Conservation (phyloP, 1,140 invertebrate genomes). For the Aphaenogaster rudis region DNA sequence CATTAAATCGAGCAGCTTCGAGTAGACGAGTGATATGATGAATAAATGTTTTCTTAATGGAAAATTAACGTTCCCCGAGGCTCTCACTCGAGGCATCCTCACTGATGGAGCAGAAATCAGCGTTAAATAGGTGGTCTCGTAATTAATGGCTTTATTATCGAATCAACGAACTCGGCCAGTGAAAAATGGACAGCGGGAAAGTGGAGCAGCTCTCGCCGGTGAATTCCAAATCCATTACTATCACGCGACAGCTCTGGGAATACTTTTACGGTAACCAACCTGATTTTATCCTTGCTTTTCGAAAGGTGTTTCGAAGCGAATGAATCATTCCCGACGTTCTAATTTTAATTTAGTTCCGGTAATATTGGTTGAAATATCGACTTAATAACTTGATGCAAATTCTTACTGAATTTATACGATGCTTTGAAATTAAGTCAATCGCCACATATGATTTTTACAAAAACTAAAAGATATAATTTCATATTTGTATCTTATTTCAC, state of each 20-base stretch:
- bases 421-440: not conserved
- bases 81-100: conserved; percentile 43
- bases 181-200: conserved; percentile 74
- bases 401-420: not conserved
- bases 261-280: conserved; percentile 56
- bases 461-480: not conserved
- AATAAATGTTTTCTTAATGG: conserved; percentile 75
- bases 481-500: not conserved
- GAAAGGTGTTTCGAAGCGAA: conserved; percentile 49
- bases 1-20: not conserved
- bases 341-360: conserved; percentile 56
- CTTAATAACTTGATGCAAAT: conserved; percentile 9
- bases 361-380: conserved; percentile 29
- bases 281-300: conserved; percentile 62
- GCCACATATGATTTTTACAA: not conserved
- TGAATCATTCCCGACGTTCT: conserved; percentile 71
- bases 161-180: conserved; percentile 72
- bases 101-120: conserved; percentile 34
- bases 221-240: conserved; percentile 76
- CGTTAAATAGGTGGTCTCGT: conserved; percentile 72
- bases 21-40: conserved; percentile 21
- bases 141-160: conserved; percentile 79
- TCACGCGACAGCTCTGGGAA: conserved; percentile 72
- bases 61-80: conserved; percentile 70
- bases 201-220: conserved; percentile 59